Conservation (phyloP, 2,888 invertebrate genomes). For the Formica aserva region DNA sequence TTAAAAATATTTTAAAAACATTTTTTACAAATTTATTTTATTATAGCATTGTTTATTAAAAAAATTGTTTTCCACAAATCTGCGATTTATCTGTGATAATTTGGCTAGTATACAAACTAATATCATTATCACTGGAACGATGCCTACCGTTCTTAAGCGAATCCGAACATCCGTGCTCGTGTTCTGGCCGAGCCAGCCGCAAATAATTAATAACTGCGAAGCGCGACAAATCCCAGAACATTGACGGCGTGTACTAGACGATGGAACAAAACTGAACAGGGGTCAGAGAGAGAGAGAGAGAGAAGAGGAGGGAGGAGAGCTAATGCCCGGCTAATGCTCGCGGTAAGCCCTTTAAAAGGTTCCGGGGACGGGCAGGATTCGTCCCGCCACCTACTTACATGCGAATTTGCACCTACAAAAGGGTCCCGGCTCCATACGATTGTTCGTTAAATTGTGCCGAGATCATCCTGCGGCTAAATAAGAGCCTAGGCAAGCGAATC, state of each 20-base stretch:
- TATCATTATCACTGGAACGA: slow-evolving; percentile 21
- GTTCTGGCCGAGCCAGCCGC: slow-evolving; percentile 47
- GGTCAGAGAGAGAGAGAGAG: slow-evolving; percentile 31
- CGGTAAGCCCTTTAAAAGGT: slow-evolving; percentile 77
- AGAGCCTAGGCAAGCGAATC: slow-evolving; percentile 9
- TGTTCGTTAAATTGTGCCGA: slow-evolving; percentile 46
- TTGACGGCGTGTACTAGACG: slow-evolving; percentile 53
- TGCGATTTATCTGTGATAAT: slow-evolving; percentile 1
- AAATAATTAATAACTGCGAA: slow-evolving; percentile 75
- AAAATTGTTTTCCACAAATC: slow-evolving; percentile 9
- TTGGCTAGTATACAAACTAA: slow-evolving; percentile 14
- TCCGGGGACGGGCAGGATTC: slow-evolving; percentile 50
- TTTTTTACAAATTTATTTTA: slow-evolving; percentile 10
- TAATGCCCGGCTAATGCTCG: slow-evolving; percentile 72
- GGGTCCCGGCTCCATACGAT: slow-evolving; percentile 31
- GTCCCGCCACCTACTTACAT: slow-evolving; percentile 75
- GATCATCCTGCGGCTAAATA: slow-evolving; percentile 23
- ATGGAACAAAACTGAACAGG: slow-evolving; percentile 66
- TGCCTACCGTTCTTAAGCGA: not conserved
- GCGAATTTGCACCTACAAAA: slow-evolving; percentile 77
- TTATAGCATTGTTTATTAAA: not conserved
- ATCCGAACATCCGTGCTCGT: slow-evolving; percentile 40
- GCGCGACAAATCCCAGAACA: slow-evolving; percentile 69
- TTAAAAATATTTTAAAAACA: too few relatives aligned
- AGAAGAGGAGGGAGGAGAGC: slow-evolving; percentile 35